Conservation (phyloP, 2,797 vertebrate genomes). For the Delichon dasypus region DNA sequence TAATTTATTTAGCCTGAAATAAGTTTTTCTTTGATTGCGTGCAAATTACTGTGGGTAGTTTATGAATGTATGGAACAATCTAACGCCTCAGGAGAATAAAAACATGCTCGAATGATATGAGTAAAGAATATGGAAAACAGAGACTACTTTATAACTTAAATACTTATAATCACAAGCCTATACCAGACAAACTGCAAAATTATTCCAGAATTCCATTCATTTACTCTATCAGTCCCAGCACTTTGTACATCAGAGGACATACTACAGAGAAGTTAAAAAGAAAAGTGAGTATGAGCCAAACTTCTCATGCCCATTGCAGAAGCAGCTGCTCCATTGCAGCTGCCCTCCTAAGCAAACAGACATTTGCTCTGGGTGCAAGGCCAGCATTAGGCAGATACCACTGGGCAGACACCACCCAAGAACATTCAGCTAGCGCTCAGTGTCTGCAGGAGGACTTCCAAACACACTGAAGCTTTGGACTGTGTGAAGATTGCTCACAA, state of each 20-base stretch:
- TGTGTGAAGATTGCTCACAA: not conserved
- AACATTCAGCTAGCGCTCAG: not conserved
- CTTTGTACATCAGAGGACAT: not conserved
- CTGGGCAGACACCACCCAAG: not conserved
- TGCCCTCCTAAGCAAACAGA: not conserved
- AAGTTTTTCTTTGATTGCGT: not conserved
- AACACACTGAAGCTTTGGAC: not conserved
- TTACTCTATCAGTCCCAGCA: not conserved
- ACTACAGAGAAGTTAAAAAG: not conserved
- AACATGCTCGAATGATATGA: not conserved
- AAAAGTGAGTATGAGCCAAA: not conserved
- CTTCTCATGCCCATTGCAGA: not conserved
- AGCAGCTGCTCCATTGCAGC: not conserved
- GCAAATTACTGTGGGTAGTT: not conserved
- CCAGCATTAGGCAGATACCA: not conserved
- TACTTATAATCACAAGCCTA: not conserved
- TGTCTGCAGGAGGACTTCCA: not conserved
- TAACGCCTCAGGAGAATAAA: not conserved
- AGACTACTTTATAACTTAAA: not conserved
- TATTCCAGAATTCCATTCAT: not conserved
- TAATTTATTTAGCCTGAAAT: constrained; percentile 15
- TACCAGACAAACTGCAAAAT: not conserved
- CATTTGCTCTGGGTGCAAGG: no score
- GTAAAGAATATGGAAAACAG: not conserved
- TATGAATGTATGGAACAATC: not conserved